Percentiles rank a stretch among this genome's conserved stretches.
These are phyloP conservation scores for Dunckerocampus dactyliophorus DNA, from an alignment of 2,113 vertebrate genomes.

Conservation along the genomic window DNA sequence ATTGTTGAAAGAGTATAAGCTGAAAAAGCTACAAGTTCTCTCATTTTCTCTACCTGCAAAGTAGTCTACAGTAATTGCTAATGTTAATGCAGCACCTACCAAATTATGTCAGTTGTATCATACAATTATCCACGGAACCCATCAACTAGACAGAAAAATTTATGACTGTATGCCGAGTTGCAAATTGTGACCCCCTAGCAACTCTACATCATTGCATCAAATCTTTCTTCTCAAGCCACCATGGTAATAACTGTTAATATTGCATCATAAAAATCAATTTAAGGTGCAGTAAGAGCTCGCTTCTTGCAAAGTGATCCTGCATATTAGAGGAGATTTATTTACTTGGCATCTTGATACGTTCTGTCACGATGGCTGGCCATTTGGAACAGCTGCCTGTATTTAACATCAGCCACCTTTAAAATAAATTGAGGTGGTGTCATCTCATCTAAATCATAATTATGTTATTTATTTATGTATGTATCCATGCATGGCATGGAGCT, in stretches of 20 bases:
- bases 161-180: too few relatives aligned
- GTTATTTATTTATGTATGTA: background rate
- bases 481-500: background rate
- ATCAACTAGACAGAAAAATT: too few relatives aligned
- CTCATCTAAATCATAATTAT: background rate
- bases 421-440: background rate
- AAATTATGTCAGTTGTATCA: too few relatives aligned
- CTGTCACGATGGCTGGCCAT: background rate
- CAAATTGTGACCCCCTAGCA: too few relatives aligned
- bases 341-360: background rate
- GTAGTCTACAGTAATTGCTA: too few relatives aligned
- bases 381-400: conserved; percentile 2
- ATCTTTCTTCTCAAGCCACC: background rate
- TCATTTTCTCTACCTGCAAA: too few relatives aligned
- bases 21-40: too few relatives aligned
- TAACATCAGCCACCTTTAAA: background rate
- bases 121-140: too few relatives aligned
- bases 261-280: background rate
- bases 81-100: too few relatives aligned
- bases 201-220: background rate
- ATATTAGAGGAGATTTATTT: background rate
- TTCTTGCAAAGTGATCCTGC: background rate
- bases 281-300: background rate
- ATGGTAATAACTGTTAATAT: background rate
- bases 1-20: too few relatives aligned